Evolutionary conservation across 2,888 invertebrate species (phyloP), one percentile per base, ranked within the genome.

Genomic region (Sisyra terminalis): DNA sequence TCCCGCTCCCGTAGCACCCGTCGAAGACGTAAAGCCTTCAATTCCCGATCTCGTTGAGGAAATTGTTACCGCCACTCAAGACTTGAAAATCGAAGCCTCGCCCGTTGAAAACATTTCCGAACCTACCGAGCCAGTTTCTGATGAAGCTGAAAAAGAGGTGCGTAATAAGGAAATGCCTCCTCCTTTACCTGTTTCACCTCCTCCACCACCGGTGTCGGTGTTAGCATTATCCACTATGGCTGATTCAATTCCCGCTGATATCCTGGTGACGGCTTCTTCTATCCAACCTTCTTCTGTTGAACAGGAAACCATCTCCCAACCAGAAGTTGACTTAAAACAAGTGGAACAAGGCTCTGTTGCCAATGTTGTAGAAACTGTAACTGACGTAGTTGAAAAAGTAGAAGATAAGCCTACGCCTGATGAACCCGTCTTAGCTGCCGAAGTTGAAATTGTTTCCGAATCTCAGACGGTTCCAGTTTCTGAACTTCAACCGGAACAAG

Each of bases 161-260:
- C 69, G 69, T 71, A 70, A 64, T 66, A 73, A 74, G 61, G 66
- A 72, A 63, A 60, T 69, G 59, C 79, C 79, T 63, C 80, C 78
- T 58, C 78, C 80, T 53, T 72, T 80, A 58, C 80, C 80, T 52
- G 71, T 75, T 58, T 76, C 75, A 58, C 78, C 78, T 57, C 80
- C 80, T 59, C 80, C 80, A 53, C 78, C 77, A 56, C 77, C 78
- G 64, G 76, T 79, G 66, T 76, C 73, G 61, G 76, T 76, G 54
- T 79, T 80, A 63, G 79, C 78, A 61, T 74, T 73, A 57, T 71
- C 72, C 57, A 74, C 74, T 49, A 75, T 75, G 71, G 74, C 74
- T 58, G 60, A 60, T 39, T 51, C 52, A 46, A 47, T 55, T 45
- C 52, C 69, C 64, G 52, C 66, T 37, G 43, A 43, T 24, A 43